A percentile compares a stretch with the other conserved stretches of the same genome.
These are phyloP conservation scores for Ictalurus furcatus DNA, from an alignment of 2,113 vertebrate species.

Conservation along the genomic window DNA sequence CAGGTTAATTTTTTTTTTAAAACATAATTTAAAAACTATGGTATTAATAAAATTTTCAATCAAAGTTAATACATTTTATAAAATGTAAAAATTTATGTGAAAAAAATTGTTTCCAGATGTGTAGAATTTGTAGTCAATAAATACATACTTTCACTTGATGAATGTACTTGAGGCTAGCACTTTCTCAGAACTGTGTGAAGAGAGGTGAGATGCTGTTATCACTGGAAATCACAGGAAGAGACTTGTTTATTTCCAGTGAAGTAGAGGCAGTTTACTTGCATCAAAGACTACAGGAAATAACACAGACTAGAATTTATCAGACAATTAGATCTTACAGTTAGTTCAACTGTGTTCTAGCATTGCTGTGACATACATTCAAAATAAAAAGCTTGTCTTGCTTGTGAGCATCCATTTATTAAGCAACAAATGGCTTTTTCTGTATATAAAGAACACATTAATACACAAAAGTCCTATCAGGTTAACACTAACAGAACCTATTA, in stretches of 20 bases:
- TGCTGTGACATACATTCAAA: constrained; percentile 1
- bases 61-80: background rate
- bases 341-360: background rate
- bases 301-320: constrained; percentile 35
- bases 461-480: background rate
- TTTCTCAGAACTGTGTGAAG: constrained; percentile 16
- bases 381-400: background rate
- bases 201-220: constrained; percentile 33
- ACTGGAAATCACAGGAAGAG: background rate
- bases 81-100: background rate
- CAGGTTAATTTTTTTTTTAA: too few relatives aligned
- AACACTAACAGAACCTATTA: constrained; percentile 6
- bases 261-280: constrained; percentile 2
- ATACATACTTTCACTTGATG: constrained; percentile 8
- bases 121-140: background rate
- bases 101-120: background rate
- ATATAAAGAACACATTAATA: constrained; percentile 10
- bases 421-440: background rate
- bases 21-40: too few relatives aligned
- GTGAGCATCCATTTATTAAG: background rate
- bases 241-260: constrained; percentile 17
- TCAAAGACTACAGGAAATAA: constrained; percentile 27
- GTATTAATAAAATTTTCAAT: too few relatives aligned
- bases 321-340: background rate
- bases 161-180: background rate